A percentile compares a stretch with the other conserved stretches of the same genome.
phyloP scores from a whole-genome alignment of 2,113 vertebrate genomes.

The Equus quagga region DNA sequence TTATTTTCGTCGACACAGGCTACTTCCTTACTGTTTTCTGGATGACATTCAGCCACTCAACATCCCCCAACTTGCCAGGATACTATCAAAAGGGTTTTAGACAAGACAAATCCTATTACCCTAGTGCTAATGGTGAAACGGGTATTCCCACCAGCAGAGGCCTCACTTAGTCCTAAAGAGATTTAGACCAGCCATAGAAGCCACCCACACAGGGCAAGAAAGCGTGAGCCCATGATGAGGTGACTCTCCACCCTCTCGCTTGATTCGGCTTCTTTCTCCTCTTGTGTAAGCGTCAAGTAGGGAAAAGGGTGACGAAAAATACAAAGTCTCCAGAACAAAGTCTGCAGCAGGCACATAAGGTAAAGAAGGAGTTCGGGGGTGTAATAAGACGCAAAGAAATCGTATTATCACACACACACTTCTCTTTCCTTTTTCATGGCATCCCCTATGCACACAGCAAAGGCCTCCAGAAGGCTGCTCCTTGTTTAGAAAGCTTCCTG shows the following conservation, averaged over 20 bases:
- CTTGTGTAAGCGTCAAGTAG: not conserved
- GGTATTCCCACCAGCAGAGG: not conserved
- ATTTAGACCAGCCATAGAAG: not conserved
- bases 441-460: not conserved
- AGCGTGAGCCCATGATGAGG: not conserved
- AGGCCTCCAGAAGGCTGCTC: not conserved
- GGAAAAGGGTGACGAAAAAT: not conserved
- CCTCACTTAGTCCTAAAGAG: not conserved
- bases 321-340: not conserved
- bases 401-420: not conserved
- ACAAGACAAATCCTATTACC: not conserved
- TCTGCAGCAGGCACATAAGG: accelerated
- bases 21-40: not conserved
- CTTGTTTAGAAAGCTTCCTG: not conserved
- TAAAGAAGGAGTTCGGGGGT: not conserved
- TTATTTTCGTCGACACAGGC: no score
- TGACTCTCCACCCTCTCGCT: not conserved
- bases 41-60: not conserved
- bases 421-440: not conserved
- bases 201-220: not conserved
- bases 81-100: not conserved
- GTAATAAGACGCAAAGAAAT: not conserved
- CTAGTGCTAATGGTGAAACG: not conserved
- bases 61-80: not conserved
- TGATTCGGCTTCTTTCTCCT: not conserved